Conservation (phyloP, 2,888 invertebrate species). For the Steromphala cineraria region DNA sequence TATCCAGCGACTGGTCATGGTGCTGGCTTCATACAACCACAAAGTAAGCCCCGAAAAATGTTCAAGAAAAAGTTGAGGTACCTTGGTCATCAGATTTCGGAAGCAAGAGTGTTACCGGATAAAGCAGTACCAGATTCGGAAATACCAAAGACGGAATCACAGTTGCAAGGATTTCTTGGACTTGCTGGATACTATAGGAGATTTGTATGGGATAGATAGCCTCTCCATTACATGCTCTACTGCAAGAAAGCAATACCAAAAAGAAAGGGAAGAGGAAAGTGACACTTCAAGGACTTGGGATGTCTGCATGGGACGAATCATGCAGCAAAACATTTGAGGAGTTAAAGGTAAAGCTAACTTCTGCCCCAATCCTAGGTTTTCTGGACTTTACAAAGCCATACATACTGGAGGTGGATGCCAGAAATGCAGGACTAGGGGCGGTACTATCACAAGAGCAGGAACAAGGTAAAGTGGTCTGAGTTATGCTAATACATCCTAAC, state of each 20-base stretch:
- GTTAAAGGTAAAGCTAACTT: constrained; percentile 29
- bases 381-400: constrained; percentile 31
- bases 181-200: constrained; percentile 23
- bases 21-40: constrained; percentile 35
- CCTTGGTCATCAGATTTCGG: constrained; percentile 34
- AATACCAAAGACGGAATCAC: not conserved
- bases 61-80: constrained; percentile 22
- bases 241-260: not conserved
- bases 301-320: constrained; percentile 27
- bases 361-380: constrained; percentile 35
- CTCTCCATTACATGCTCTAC: constrained; percentile 30
- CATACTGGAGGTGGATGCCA: constrained; percentile 35
- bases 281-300: not conserved
- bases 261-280: not conserved
- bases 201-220: constrained; percentile 33
- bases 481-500: too few relatives aligned
- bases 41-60: constrained; percentile 39
- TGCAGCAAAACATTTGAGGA: constrained; percentile 33
- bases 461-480: constrained; percentile 23
- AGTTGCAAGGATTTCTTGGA: constrained; percentile 32
- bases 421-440: constrained; percentile 31
- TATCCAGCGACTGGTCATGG: constrained; percentile 38
- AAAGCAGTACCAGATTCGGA: constrained; percentile 19
- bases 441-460: constrained; percentile 34
- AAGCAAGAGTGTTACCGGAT: constrained; percentile 2